Conservation (phyloP, 2,888 invertebrate species). For the Azorinus chamasolen region DNA sequence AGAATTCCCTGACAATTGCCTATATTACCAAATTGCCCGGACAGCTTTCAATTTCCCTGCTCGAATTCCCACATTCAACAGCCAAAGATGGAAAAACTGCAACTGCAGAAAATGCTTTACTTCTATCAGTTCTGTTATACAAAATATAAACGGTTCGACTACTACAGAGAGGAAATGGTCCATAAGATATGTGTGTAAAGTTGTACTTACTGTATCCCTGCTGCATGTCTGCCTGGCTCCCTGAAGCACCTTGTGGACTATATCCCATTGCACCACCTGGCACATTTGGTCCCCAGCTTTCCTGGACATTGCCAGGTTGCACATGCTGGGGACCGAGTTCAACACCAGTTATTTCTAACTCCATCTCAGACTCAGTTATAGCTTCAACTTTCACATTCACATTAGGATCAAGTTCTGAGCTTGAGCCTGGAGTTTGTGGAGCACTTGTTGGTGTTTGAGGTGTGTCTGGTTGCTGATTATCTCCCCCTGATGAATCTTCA, state of each 20-base stretch:
- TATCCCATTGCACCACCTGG: slow-evolving; percentile 2
- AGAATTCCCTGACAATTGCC: too few species aligned
- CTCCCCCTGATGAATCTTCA: neutral
- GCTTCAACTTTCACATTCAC: slow-evolving; percentile 40
- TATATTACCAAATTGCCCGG: too few species aligned
- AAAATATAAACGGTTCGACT: too few species aligned
- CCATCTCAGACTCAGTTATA: slow-evolving; percentile 46
- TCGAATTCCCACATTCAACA: too few species aligned
- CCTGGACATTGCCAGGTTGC: neutral
- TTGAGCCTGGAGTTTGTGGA: neutral
- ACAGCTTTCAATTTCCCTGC: too few species aligned
- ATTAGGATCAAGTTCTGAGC: neutral
- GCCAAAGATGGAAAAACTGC: too few species aligned
- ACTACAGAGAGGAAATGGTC: slow-evolving; percentile 1
- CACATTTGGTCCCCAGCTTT: slow-evolving; percentile 5
- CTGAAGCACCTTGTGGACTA: slow-evolving; percentile 4
- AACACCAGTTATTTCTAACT: slow-evolving; percentile 56
- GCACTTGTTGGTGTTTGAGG: neutral
- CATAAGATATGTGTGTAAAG: neutral
- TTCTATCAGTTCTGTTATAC: too few species aligned
- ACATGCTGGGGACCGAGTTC: slow-evolving; percentile 35
- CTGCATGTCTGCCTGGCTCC: slow-evolving; percentile 9
- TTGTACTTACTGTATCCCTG: slow-evolving; percentile 16
- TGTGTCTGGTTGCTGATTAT: slow-evolving; percentile 8
- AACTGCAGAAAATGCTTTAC: too few species aligned